These are phyloP conservation scores for Physella acuta DNA, from an alignment of 1,140 invertebrate species.

Conservation along the genomic window DNA sequence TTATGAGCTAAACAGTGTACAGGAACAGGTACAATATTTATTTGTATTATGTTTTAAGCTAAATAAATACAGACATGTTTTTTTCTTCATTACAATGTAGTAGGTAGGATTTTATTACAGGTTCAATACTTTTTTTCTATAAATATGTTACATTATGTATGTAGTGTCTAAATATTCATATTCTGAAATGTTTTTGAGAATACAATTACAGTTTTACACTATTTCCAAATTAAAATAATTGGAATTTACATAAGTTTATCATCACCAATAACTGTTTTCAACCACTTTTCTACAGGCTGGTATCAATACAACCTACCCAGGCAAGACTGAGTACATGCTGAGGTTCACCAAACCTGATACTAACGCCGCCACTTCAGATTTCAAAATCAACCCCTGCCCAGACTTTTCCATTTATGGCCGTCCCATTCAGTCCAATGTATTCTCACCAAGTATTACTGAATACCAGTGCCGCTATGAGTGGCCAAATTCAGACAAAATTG, in stretches of 20 bases:
- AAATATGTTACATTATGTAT: neutral
- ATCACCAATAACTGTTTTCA: neutral
- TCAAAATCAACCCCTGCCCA: conserved; percentile 56
- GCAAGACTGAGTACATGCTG: conserved; percentile 54
- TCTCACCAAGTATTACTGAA: conserved; percentile 46
- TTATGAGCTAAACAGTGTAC: conserved; percentile 43
- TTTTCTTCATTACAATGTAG: too few relatives aligned
- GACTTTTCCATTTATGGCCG: conserved; percentile 52
- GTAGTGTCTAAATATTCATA: conserved; percentile 2
- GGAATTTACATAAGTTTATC: too few relatives aligned
- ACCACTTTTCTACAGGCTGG: conserved; percentile 36
- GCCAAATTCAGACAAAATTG: conserved; percentile 53
- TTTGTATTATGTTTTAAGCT: too few relatives aligned
- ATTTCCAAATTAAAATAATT: neutral
- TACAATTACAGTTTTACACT: neutral
- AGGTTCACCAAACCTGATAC: conserved; percentile 43
- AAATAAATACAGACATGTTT: too few relatives aligned
- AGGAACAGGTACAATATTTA: conserved; percentile 50
- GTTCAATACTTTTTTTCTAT: too few relatives aligned
- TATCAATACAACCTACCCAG: conserved; percentile 58
- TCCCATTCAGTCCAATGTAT: conserved; percentile 42
- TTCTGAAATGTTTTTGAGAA: neutral
- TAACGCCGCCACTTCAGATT: conserved; percentile 41
- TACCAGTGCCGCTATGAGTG: conserved; percentile 56
- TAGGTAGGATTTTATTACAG: too few relatives aligned